A percentile compares a stretch with the other conserved stretches of the same genome.
Evolutionary conservation across 2,113 vertebrate species (phyloP).

Genomic region (Erythrocebus patas): DNA sequence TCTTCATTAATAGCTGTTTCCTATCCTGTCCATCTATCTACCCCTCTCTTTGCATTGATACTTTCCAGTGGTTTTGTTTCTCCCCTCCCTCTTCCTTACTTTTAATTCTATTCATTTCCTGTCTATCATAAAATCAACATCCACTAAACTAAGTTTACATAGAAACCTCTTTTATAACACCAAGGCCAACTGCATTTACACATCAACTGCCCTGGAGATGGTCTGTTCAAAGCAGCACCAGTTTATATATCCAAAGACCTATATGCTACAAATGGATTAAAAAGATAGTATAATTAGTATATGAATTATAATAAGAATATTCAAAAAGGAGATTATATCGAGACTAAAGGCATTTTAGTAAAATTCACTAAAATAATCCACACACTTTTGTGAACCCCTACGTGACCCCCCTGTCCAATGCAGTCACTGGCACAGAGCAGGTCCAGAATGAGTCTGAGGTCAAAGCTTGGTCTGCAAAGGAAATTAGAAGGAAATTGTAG

Average conservation of each 20-base stretch:
- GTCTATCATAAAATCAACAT: conserved; percentile 55
- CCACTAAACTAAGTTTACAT: not conserved
- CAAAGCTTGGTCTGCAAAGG: conserved; percentile 82
- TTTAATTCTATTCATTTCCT: conserved; percentile 48
- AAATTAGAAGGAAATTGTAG: conserved; percentile 85
- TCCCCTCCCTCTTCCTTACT: not conserved
- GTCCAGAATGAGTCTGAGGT: conserved; percentile 77
- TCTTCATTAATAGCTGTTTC: not conserved
- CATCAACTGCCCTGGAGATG: not conserved
- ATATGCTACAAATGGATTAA: not conserved
- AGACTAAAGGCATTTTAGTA: not conserved
- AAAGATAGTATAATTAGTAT: not conserved
- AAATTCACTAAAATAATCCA: not conserved
- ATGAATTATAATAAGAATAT: not conserved
- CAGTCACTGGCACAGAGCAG: conserved; percentile 52
- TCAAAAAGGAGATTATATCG: not conserved
- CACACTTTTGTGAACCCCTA: not conserved
- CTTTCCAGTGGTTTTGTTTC: not conserved
- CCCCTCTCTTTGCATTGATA: not conserved
- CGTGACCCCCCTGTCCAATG: conserved; percentile 1
- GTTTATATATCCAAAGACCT: not conserved
- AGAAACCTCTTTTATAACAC: conserved; percentile 16
- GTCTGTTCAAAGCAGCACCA: not conserved
- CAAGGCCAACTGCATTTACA: not conserved
- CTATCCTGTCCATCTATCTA: not conserved